A percentile compares a stretch with the other conserved stretches of the same genome.
Conservation (phyloP, 2,797 vertebrate genomes). For the Brachyalestes nurse region DNA sequence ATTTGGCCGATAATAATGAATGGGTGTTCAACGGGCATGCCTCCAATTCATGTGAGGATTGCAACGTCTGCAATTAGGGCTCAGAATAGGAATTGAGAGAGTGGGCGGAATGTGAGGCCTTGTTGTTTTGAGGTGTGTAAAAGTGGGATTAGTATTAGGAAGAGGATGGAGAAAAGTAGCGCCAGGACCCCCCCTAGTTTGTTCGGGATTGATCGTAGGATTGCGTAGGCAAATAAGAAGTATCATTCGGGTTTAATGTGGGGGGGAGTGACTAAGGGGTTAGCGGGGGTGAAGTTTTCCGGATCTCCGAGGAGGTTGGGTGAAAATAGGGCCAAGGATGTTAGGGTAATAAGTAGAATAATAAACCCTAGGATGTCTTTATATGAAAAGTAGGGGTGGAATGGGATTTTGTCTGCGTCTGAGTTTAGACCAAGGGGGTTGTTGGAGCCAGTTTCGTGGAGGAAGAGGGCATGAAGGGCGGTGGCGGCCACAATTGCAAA, state of each 20-base stretch:
- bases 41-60: neutral
- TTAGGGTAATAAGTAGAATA: fast-evolving
- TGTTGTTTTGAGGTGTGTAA: slow-evolving; percentile 60
- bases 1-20: slow-evolving; percentile 57
- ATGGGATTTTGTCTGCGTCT: slow-evolving; percentile 17
- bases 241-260: no score
- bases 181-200: slow-evolving; percentile 50
- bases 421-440: slow-evolving; percentile 49
- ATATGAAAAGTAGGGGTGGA: no score
- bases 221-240: slow-evolving; percentile 59
- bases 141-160: slow-evolving; percentile 7
- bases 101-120: slow-evolving; percentile 10
- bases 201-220: slow-evolving; percentile 50
- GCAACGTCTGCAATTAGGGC: neutral
- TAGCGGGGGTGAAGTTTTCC: no score
- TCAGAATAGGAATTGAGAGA: slow-evolving; percentile 55
- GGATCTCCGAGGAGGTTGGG: slow-evolving; percentile 59
- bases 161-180: slow-evolving; percentile 15
- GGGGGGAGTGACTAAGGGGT: no score
- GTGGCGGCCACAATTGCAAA: neutral
- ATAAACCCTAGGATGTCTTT: slow-evolving; percentile 52
- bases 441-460: slow-evolving; percentile 60
- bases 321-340: neutral
- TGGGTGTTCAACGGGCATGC: slow-evolving; percentile 56
- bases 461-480: slow-evolving; percentile 16